phyloP scores from a whole-genome alignment of 2,888 invertebrate genomes.

The Cabera pusaria region DNA sequence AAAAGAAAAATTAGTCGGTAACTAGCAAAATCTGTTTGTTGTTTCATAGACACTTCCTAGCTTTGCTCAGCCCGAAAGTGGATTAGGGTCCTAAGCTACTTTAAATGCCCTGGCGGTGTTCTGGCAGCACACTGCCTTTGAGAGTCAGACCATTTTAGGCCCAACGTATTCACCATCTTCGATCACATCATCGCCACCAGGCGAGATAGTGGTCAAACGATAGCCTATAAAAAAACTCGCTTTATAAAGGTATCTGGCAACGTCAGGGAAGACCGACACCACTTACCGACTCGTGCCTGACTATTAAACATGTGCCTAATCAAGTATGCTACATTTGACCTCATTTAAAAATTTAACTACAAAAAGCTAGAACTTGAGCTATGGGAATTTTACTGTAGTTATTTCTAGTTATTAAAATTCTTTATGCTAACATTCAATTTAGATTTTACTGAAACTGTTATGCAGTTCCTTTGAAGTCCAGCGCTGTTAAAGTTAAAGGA shows the following conservation, averaged over 20 bases:
- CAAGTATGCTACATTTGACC: conserved; percentile 25
- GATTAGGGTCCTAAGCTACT: too few species aligned
- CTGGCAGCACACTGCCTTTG: too few species aligned
- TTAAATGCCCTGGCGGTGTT: too few species aligned
- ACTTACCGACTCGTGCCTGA: conserved; percentile 1
- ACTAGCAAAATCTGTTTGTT: too few species aligned
- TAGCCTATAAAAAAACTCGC: too few species aligned
- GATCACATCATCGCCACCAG: too few species aligned
- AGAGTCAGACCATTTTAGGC: too few species aligned
- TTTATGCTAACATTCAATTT: background rate
- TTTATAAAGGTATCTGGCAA: conserved; percentile 12
- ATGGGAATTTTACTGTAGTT: conserved; percentile 11
- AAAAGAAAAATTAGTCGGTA: too few species aligned
- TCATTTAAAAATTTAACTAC: conserved; percentile 20
- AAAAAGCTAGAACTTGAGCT: conserved; percentile 16
- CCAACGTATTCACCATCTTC: too few species aligned
- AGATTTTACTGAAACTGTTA: background rate
- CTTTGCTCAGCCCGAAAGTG: too few species aligned
- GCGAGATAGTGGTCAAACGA: too few species aligned
- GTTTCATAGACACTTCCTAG: too few species aligned
- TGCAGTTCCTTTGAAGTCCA: conserved; percentile 19
- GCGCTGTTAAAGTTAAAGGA: conserved; percentile 24
- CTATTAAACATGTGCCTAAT: conserved; percentile 15
- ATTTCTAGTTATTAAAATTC: conserved; percentile 21
- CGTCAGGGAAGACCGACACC: conserved; percentile 24